phyloP scores from a whole-genome alignment of 2,797 vertebrate species.

The Champsocephalus gunnari region DNA sequence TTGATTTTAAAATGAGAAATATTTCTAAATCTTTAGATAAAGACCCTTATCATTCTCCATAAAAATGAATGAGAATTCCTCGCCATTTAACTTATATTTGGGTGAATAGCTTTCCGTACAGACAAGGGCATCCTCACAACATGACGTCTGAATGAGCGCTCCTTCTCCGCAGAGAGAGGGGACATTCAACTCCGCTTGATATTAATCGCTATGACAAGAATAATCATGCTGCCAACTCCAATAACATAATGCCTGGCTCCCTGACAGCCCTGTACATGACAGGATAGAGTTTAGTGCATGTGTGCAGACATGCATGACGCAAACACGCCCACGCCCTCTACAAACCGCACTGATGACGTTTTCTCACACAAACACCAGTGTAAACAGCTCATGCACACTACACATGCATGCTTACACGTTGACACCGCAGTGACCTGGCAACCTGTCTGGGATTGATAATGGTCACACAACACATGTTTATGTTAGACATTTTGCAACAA shows the following conservation, averaged over 20 bases:
- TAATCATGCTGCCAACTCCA: conserved; percentile 62
- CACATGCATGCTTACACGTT: not conserved
- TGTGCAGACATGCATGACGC: not conserved
- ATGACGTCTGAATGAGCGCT: conserved; percentile 12
- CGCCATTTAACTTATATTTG: conserved; percentile 16
- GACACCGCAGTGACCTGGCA: not conserved
- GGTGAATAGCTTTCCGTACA: conserved; percentile 28
- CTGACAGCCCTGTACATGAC: conserved; percentile 9
- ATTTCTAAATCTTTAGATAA: not conserved
- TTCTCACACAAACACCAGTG: not conserved
- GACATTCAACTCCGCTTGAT: conserved; percentile 27
- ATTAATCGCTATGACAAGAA: conserved; percentile 54
- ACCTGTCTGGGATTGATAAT: not conserved
- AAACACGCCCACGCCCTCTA: not conserved
- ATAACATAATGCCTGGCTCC: conserved; percentile 36
- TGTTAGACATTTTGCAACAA: not conserved
- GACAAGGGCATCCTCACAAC: conserved; percentile 9
- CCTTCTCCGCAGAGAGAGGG: conserved; percentile 12
- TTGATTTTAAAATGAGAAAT: not conserved
- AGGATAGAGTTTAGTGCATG: conserved; percentile 8
- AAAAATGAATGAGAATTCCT: conserved; percentile 15
- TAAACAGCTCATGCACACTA: not conserved
- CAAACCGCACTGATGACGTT: not conserved
- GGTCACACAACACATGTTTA: not conserved
- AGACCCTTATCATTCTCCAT: not conserved